Conservation (phyloP, 2,113 vertebrate genomes). For the Bubo blakistoni region DNA sequence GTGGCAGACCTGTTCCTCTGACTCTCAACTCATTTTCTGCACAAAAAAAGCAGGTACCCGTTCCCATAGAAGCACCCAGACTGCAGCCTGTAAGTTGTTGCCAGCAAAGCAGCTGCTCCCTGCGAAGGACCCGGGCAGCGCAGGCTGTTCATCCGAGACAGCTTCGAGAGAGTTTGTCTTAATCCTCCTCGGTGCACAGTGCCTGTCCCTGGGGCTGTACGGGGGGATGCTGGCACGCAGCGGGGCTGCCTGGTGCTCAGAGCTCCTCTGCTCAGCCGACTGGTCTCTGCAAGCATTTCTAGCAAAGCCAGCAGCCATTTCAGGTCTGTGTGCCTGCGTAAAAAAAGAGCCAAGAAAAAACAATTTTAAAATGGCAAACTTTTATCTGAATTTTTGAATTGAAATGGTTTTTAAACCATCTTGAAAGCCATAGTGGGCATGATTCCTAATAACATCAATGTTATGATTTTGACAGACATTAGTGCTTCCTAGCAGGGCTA, state of each 20-base stretch:
- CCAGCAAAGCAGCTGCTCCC: not conserved
- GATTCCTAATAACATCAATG: not conserved
- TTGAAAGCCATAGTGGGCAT: not conserved
- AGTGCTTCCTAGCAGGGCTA: not conserved
- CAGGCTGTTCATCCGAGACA: not conserved
- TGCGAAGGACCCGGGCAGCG: not conserved
- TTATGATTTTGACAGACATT: not conserved
- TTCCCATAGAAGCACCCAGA: not conserved
- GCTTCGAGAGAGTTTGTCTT: not conserved
- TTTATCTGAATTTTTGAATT: not conserved
- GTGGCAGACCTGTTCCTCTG: not conserved
- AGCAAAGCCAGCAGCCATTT: not conserved
- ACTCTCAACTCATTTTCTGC: not conserved
- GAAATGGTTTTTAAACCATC: not conserved
- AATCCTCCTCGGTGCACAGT: not conserved
- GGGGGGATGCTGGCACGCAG: not conserved
- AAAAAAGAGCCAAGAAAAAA: fast-evolving
- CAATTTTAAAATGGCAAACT: not conserved
- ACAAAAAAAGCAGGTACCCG: not conserved
- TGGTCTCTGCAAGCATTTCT: not conserved
- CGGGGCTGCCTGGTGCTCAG: not conserved
- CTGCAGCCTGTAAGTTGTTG: not conserved
- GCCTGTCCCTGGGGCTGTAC: not conserved
- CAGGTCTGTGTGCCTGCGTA: fast-evolving
- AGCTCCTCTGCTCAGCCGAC: not conserved